Evolutionary conservation across 2,113 vertebrate species (phyloP).

Genomic region (Vireo altiloquus): DNA sequence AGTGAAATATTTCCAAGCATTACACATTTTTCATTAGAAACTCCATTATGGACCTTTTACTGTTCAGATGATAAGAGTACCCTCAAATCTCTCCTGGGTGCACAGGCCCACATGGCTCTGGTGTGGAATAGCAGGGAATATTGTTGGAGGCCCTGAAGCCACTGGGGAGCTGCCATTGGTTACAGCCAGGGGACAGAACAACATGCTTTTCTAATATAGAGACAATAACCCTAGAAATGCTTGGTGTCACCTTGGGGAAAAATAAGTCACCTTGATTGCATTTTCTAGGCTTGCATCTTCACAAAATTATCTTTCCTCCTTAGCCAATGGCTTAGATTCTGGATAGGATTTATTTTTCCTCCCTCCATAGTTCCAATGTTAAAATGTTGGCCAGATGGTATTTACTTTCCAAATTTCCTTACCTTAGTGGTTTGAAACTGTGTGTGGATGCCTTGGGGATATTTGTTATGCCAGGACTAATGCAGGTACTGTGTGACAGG

Average conservation of each 20-base stretch:
- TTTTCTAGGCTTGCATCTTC: neutral
- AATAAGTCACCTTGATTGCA: neutral
- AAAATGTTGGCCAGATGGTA: neutral
- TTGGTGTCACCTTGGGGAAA: neutral
- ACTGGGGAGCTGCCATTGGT: neutral
- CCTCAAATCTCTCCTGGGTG: neutral
- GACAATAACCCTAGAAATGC: neutral
- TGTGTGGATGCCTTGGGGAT: neutral
- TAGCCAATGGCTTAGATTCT: neutral
- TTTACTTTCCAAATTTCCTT: neutral
- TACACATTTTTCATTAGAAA: neutral
- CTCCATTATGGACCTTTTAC: neutral
- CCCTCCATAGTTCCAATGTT: neutral
- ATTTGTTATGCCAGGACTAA: neutral
- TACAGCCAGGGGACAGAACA: neutral
- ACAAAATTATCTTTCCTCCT: neutral
- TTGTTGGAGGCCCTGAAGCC: neutral
- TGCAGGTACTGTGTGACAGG: too few species aligned
- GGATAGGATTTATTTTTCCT: neutral
- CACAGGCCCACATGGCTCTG: rapidly evolving
- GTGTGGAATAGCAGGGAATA: neutral
- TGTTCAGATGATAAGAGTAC: rapidly evolving
- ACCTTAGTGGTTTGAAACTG: neutral
- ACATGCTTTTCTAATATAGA: neutral
- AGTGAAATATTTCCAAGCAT: neutral